These are phyloP conservation scores for human DNA, from an alignment of 2,113 vertebrate species.

Conservation along the genomic window DNA sequence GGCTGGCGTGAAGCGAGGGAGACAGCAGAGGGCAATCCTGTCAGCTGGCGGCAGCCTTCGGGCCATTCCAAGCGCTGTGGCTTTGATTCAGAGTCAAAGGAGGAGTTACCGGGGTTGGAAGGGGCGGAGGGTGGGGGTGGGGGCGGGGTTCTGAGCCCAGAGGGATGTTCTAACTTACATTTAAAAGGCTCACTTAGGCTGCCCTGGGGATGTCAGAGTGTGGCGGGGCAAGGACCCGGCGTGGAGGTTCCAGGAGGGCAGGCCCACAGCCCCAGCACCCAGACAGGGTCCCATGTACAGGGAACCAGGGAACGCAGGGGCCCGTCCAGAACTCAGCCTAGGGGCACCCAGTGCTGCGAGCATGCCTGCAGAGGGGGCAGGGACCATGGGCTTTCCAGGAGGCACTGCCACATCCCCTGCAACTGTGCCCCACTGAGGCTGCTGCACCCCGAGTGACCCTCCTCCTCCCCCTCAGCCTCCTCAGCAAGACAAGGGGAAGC, in stretches of 20 bases:
- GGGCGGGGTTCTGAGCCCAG: background rate
- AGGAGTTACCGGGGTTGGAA: background rate
- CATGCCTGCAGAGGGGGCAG: rapidly evolving
- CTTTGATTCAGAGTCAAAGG: background rate
- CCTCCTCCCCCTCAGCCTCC: background rate
- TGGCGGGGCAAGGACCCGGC: background rate
- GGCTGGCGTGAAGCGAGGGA: background rate
- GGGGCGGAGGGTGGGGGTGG: no score
- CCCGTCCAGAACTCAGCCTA: background rate
- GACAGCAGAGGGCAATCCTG: no score
- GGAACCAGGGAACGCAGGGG: background rate
- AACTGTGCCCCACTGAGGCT: no score
- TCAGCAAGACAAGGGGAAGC: background rate
- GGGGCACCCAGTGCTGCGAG: background rate
- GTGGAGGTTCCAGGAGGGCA: background rate
- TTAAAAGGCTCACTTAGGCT: background rate
- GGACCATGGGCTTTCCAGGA: rapidly evolving
- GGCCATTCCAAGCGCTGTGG: background rate
- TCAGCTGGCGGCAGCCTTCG: rapidly evolving
- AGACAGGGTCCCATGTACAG: background rate
- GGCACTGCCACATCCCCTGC: rapidly evolving
- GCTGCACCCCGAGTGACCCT: rapidly evolving
- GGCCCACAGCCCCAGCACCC: no score
- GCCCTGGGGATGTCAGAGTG: background rate
- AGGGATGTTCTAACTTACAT: rapidly evolving